A percentile compares a stretch with the other conserved stretches of the same genome.
phyloP scores from a whole-genome alignment of 2,888 invertebrate species.

The Trichopoda pennipes region DNA sequence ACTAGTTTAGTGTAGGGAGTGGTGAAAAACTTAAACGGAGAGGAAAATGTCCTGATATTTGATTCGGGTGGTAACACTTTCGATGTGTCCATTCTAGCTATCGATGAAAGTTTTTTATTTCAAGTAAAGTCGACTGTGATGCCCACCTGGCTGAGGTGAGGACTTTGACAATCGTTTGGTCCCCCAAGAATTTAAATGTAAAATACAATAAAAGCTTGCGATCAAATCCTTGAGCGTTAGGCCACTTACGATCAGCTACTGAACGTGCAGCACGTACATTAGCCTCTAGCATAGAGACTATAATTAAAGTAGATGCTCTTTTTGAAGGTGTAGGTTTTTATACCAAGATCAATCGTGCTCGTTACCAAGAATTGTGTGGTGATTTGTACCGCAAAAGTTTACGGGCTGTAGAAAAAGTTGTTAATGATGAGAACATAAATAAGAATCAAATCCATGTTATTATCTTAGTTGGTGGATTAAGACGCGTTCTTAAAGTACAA shows the following conservation, averaged over 20 bases:
- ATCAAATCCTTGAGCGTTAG: constrained; percentile 84
- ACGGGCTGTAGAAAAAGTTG: constrained; percentile 89
- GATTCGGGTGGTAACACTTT: constrained; percentile 89
- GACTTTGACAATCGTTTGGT: constrained; percentile 94
- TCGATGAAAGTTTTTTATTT: constrained; percentile 92
- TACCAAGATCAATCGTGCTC: constrained; percentile 87
- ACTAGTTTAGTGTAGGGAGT: constrained; percentile 95
- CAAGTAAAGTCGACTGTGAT: constrained; percentile 95
- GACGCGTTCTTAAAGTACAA: constrained; percentile 90
- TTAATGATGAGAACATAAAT: constrained; percentile 89
- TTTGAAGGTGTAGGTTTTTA: constrained; percentile 88
- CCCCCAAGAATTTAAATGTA: constrained; percentile 91
- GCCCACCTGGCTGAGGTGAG: constrained; percentile 95
- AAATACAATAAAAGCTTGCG: constrained; percentile 86
- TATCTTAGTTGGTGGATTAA: constrained; percentile 91
- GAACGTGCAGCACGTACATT: constrained; percentile 89
- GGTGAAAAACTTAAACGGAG: constrained; percentile 90
- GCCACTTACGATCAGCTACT: constrained; percentile 87
- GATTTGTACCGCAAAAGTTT: constrained; percentile 88
- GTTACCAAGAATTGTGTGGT: constrained; percentile 88
- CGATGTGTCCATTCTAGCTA: constrained; percentile 96
- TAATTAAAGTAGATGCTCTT: constrained; percentile 88
- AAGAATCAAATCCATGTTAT: constrained; percentile 89
- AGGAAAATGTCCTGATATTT: constrained; percentile 89
- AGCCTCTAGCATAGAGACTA: constrained; percentile 89